Evolutionary conservation across 2,797 vertebrate genomes (phyloP), one percentile per base, ranked within the genome.

Genomic region (Crocidura indochinensis): DNA sequence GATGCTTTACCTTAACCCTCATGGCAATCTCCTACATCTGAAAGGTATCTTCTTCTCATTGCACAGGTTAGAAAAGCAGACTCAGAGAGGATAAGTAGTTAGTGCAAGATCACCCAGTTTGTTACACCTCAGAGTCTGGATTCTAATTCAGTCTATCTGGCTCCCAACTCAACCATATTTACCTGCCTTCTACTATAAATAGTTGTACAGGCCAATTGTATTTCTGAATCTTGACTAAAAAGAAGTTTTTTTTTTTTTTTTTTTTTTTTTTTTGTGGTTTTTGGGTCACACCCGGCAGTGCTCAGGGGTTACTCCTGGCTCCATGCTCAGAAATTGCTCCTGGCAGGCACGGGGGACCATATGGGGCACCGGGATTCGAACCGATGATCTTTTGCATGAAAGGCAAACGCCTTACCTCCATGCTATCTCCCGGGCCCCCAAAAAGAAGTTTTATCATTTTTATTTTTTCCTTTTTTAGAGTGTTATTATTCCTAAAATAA

Each of bases 51-150:
- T 78, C n/a, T 44, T 82, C 62, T 68, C 44, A 31, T 72, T 78
- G 84, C 79, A 85, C 6, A 69, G 31, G 17, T 67, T 80, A 46
- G 15, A 44, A 81, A 93, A 89, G 74, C 44, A 83, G n/a, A 83
- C 62, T 76, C 71, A 77, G 89, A 92, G 64, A 88, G 38, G 51
- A 38, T 73, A 74, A 72, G 31, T 5, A 84, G 47, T 15, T 38
- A 77, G 51, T 11, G 24, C 49, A 44, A 65, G 77, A 24, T 87
- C 46, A 88, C 60, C 80, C 7, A 31, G 9, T 44, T 85, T 65
- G 44, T 87, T 44, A 88, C 56, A 56, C 31, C 29, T 53, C 75
- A 49, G 24, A 29, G 10, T 44, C 74, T 84, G 29, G 65, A 51
- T 62, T 76, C 67, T 46, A 72, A 1, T 20, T 64, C 24, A 27